phyloP scores from a whole-genome alignment of 2,113 vertebrate species.

The Pterophyllum scalare region DNA sequence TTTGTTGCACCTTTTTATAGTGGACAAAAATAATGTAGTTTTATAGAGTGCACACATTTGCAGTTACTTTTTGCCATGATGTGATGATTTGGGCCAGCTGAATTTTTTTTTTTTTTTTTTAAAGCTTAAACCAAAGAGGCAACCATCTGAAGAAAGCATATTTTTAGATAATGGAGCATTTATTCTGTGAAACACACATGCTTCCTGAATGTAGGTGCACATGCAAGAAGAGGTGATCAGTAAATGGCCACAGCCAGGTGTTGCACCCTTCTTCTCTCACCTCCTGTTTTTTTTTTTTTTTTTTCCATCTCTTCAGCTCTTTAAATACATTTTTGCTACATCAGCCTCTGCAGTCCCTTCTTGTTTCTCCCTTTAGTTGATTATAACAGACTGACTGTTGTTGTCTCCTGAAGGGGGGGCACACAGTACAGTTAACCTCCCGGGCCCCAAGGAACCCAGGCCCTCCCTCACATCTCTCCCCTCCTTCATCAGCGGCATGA shows the following conservation, averaged over 20 bases:
- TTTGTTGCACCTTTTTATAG: background rate
- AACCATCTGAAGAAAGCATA: background rate
- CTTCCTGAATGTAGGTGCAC: background rate
- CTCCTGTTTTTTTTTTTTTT: slow-evolving; percentile 27
- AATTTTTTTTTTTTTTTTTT: too few relatives aligned
- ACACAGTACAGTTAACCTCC: slow-evolving; percentile 78
- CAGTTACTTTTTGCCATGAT: too few relatives aligned
- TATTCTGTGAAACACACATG: background rate
- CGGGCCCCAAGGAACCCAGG: slow-evolving; percentile 62
- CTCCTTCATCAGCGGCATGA: slow-evolving; percentile 44
- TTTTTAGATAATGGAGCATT: background rate
- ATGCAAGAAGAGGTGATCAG: background rate
- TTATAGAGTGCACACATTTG: background rate
- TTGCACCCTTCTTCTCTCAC: slow-evolving; percentile 35
- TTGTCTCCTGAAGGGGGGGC: slow-evolving; percentile 81
- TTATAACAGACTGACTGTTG: slow-evolving; percentile 77
- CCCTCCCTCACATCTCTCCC: slow-evolving; percentile 57
- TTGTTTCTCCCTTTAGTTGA: slow-evolving; percentile 63
- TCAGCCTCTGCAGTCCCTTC: slow-evolving; percentile 60
- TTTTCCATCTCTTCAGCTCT: slow-evolving; percentile 49
- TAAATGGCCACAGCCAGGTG: slow-evolving; percentile 37
- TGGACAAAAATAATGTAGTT: background rate
- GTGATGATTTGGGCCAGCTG: background rate
- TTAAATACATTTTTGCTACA: slow-evolving; percentile 58
- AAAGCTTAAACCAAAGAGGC: background rate